Evolutionary conservation across 2,113 vertebrate species (phyloP), one percentile per base, ranked within the genome.

Genomic region (Daubentonia madagascariensis): DNA sequence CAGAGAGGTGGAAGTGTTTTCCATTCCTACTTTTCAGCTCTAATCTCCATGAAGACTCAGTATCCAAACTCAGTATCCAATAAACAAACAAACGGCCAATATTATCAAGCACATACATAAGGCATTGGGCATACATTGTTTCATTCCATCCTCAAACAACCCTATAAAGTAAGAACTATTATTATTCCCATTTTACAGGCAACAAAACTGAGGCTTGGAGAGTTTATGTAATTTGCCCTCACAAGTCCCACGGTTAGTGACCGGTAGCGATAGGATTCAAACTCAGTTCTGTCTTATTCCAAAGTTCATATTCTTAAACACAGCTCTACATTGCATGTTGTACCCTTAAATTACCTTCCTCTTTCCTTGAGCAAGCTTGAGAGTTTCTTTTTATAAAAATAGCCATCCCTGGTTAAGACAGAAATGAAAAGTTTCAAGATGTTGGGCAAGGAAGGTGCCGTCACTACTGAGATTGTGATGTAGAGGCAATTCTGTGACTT

Each of bases 331-430:
- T 4, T 50, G 16, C 20, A 75, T 75, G 9, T 5, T n/a, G 5
- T 45, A 40, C 57, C 52, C 89, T 91, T 88, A 94, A 85, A 20
- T 85, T 54, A 79, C 8, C 59, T 54, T 61, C 40, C 8, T 86
- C 61, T 97, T 96, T 48, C 54, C 35, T n/a, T 72, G 40, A 92
- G 83, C 8, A 86, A n/a, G 40, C 14, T 68, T 91, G 48, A 94
- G n/a, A 89, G n/a, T 65, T 81, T 87, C 35, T 63, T 86, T 93
- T 76, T 68, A 81, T 43, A 93, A 63, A 84, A 79, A 50, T 37
- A 90, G 57, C n/a, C 57, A 90, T 61, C 75, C 48, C 37, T 59
- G 17, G 92, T 92, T 79, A 85, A 94, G 52, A 86, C 17, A 97
- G 68, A 95, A 92, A 95, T 93, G 20, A 28, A 81, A 84, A 91